Base-by-base conservation (phyloP, 2,113 vertebrate genomes). In the Leucosticte australis region DNA sequence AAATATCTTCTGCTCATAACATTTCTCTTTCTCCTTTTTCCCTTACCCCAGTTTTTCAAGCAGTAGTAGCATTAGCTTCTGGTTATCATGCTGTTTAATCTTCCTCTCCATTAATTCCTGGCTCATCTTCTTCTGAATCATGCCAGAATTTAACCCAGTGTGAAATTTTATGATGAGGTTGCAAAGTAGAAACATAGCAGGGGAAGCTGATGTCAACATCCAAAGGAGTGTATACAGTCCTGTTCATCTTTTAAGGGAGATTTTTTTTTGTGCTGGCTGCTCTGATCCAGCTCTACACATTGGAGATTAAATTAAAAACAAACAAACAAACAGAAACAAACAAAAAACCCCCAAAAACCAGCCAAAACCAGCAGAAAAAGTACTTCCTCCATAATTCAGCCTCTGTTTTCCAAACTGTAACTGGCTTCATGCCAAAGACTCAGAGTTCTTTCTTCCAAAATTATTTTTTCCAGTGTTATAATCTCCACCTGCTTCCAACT, bases 81-180 rank as follows among this genome's bases (percentile, higher is more conserved):
- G 53, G 19, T 94, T 75, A 56, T 56, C 3, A 6, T 20, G 4
- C n/a, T 94, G 81, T 69, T 59, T 20, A 70, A 84, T 75, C 52
- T 90, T 95, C 59, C 53, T 88, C 65, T 90, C 92, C 76, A 74
- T 70, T 76, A 90, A 65, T 70, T 74, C 24, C 35, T 83, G 63
- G 30, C 59, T 93, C 55, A 83, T 80, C 59, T 76, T 80, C n/a
- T 53, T 90, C 39, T 6, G 2, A 69, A 83, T 65, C 39, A 74
- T 30, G 70, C 41, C 88, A 92, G 56, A 85, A 64, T 65, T 83
- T 93, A 87, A 79, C 20, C 28, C 37, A 60, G 28, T 68, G 57
- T 86, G 42, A 85, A 86, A 92, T 33, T 70, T 85, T 63, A 46
- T 77, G 50, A 77, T 81, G 71, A 89, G 68, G 33, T 31, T 83